Percentiles rank a stretch among this genome's conserved stretches.
Conservation (phyloP, 1,140 invertebrate species). For the Coptotermes formosanus region DNA sequence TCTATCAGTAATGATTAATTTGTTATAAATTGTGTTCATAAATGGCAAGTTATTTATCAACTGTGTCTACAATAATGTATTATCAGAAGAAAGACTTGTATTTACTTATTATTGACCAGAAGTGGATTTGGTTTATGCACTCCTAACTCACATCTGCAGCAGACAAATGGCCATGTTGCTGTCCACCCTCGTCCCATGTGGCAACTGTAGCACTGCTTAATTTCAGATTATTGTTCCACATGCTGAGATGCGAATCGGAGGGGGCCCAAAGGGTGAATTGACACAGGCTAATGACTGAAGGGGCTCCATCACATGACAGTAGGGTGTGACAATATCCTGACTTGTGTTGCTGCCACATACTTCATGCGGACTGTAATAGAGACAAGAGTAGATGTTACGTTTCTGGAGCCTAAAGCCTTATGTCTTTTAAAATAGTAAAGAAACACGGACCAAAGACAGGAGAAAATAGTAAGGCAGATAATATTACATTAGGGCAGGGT, state of each 20-base stretch:
- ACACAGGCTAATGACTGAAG: neutral
- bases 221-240: neutral
- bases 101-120: neutral
- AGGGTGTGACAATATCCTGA: neutral
- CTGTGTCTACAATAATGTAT: too few species aligned
- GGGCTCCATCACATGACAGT: neutral
- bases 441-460: too few species aligned
- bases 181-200: conserved; percentile 3
- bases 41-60: too few species aligned
- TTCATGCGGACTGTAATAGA: neutral
- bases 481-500: too few species aligned
- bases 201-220: neutral
- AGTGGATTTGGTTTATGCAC: neutral
- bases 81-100: too few species aligned
- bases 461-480: too few species aligned
- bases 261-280: neutral
- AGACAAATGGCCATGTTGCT: conserved; percentile 5
- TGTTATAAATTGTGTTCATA: too few species aligned
- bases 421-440: too few species aligned
- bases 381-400: too few species aligned
- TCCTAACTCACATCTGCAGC: neutral
- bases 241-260: neutral
- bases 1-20: too few species aligned
- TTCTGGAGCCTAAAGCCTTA: too few species aligned
- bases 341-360: neutral